Conservation (phyloP, 2,888 invertebrate genomes). For the Blera fallax region DNA sequence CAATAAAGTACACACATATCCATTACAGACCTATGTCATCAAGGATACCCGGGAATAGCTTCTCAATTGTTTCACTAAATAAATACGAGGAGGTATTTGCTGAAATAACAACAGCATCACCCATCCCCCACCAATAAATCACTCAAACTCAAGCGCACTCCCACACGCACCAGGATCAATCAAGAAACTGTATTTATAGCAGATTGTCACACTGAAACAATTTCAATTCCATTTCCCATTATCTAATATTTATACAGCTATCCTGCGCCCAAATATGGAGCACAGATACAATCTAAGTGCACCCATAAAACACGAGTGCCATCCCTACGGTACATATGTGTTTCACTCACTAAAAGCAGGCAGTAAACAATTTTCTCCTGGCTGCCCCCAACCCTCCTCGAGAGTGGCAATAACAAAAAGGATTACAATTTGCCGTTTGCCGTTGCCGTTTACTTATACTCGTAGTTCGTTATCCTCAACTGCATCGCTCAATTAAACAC, state of each 20-base stretch:
- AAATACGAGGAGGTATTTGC: too few relatives aligned
- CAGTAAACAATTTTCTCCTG: slow-evolving; percentile 29
- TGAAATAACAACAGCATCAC: not conserved
- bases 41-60: not conserved
- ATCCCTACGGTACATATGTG: slow-evolving; percentile 60
- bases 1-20: not conserved
- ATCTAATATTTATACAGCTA: slow-evolving; percentile 66
- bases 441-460: too few relatives aligned
- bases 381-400: not conserved
- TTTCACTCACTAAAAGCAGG: slow-evolving; percentile 37
- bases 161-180: slow-evolving; percentile 40
- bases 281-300: slow-evolving; percentile 57
- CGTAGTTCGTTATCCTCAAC: not conserved
- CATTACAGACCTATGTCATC: not conserved
- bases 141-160: slow-evolving; percentile 20
- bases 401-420: slow-evolving; percentile 51
- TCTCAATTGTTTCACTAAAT: not conserved
- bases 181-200: slow-evolving; percentile 6
- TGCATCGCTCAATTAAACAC: slow-evolving; percentile 48
- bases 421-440: slow-evolving; percentile 51
- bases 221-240: slow-evolving; percentile 65
- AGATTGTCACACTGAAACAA: slow-evolving; percentile 12
- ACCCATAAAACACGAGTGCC: slow-evolving; percentile 66
- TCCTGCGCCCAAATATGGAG: slow-evolving; percentile 42
- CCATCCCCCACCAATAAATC: slow-evolving; percentile 29